Percentiles rank a stretch among this genome's conserved stretches.
Evolutionary conservation across 2,888 invertebrate genomes (phyloP).

Genomic region (Campoplex nolae): DNA sequence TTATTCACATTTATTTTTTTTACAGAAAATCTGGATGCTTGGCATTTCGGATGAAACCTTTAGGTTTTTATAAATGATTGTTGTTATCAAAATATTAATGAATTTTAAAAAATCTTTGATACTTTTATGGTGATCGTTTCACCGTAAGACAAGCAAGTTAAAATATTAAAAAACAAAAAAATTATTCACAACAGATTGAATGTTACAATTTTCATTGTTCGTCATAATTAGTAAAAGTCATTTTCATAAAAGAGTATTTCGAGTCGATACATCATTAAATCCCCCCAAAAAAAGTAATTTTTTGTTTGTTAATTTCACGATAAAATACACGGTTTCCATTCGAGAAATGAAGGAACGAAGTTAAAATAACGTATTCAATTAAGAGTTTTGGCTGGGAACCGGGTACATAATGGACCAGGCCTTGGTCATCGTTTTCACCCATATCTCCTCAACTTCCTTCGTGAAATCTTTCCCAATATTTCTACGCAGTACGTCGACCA

Average conservation of each 20-base stretch:
- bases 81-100: conserved; percentile 1
- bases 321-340: background rate
- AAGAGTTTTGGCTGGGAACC: conserved; percentile 57
- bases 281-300: background rate
- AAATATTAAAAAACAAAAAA: background rate
- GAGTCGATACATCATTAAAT: background rate
- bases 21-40: background rate
- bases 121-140: background rate
- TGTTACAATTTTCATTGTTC: conserved; percentile 16
- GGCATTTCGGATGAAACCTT: background rate
- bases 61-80: background rate
- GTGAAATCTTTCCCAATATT: conserved; percentile 84
- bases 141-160: background rate
- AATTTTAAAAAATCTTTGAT: background rate
- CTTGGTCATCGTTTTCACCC: conserved; percentile 82
- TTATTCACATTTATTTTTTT: conserved; percentile 2
- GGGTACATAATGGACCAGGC: conserved; percentile 67
- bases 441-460: conserved; percentile 83
- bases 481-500: conserved; percentile 83
- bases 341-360: background rate
- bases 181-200: background rate
- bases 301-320: background rate
- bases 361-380: conserved; percentile 20
- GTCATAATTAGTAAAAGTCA: conserved; percentile 1
- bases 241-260: conserved; percentile 13